phyloP scores from a whole-genome alignment of 1,140 invertebrate species.

The Aphaenogaster rudis region DNA sequence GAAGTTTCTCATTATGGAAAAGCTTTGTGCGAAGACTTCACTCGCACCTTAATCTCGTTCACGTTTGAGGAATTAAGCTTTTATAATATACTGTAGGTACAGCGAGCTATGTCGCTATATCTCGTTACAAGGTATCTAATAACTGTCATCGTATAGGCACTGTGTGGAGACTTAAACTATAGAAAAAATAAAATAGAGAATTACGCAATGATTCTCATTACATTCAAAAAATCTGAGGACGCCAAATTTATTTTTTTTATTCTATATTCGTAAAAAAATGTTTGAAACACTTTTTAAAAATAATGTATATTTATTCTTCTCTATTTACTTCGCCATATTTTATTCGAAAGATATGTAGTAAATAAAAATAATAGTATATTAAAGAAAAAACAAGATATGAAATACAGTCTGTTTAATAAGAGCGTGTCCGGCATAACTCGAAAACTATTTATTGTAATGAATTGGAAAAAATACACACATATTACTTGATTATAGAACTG shows the following conservation, averaged over 20 bases:
- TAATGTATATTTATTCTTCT: background rate
- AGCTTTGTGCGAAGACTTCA: slow-evolving; percentile 49
- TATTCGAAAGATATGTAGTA: background rate
- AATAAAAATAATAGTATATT: background rate
- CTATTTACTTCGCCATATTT: background rate
- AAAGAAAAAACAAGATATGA: no score
- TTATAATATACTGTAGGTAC: slow-evolving; percentile 61
- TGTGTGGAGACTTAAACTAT: background rate
- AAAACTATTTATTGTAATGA: no score
- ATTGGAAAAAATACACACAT: no score
- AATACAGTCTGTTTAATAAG: no score
- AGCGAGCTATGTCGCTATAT: slow-evolving; percentile 1
- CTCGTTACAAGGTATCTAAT: slow-evolving; percentile 5
- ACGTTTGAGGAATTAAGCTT: slow-evolving; percentile 58
- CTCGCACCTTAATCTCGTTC: slow-evolving; percentile 69
- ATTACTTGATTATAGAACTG: no score
- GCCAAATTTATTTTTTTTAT: background rate
- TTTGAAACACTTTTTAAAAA: slow-evolving; percentile 19
- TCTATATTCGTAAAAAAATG: background rate
- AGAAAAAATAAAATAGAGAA: background rate
- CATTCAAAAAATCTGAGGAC: background rate
- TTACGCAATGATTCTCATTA: background rate
- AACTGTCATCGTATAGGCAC: background rate
- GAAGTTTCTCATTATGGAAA: slow-evolving; percentile 66
- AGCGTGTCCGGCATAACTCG: no score